phyloP scores from a whole-genome alignment of 2,797 vertebrate genomes.

The Crypturellus tataupa region DNA sequence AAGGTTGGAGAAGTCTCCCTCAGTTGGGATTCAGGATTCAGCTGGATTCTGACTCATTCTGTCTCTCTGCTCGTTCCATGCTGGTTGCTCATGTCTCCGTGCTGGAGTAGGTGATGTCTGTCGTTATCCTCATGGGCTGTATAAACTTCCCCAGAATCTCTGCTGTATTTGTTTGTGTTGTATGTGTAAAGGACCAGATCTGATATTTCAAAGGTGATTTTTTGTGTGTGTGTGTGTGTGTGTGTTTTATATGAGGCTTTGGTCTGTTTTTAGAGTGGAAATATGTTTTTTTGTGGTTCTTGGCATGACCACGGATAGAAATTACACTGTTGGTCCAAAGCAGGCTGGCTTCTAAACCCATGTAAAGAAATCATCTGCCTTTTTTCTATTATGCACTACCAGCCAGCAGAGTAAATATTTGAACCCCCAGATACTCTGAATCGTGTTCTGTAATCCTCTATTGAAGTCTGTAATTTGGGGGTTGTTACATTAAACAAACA shows the following conservation, averaged over 20 bases:
- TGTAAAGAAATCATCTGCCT: not conserved
- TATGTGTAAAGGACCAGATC: not conserved
- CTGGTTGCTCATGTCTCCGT: not conserved
- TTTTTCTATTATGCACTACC: not conserved
- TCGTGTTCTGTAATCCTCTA: fast-evolving
- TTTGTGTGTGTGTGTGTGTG: too few relatives aligned
- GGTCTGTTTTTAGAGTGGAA: not conserved
- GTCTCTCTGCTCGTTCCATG: too few relatives aligned
- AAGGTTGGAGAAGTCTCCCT: conserved; percentile 6
- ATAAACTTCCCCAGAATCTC: not conserved
- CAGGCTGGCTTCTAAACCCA: not conserved
- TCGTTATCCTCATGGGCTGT: not conserved
- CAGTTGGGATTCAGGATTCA: not conserved
- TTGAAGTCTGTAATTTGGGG: not conserved
- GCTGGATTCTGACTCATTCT: not conserved
- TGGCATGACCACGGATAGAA: not conserved
- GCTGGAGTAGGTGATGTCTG: not conserved
- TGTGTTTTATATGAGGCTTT: not conserved
- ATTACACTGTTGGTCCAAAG: not conserved
- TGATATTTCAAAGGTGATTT: not conserved
- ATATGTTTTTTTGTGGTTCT: fast-evolving
- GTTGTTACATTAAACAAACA: not conserved
- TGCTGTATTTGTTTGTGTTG: not conserved
- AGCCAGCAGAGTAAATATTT: not conserved
- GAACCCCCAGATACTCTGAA: not conserved